Percentiles rank a stretch among this genome's conserved stretches.
Conservation (phyloP, 1,140 invertebrate species). For the Rhopalosiphum maidis region DNA sequence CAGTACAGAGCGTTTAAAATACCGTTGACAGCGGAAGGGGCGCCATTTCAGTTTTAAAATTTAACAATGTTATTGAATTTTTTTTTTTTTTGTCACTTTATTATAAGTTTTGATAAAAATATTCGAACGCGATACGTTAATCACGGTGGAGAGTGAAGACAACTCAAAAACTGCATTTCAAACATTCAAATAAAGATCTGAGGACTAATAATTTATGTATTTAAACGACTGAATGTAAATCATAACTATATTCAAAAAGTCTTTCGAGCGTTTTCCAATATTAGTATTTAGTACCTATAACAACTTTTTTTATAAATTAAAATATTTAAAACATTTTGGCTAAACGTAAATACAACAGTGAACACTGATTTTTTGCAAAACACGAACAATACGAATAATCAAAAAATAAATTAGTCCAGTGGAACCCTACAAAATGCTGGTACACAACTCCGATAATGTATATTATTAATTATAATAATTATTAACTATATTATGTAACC, state of each 20-base stretch:
- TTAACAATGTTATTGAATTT: background rate
- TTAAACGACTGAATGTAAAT: background rate
- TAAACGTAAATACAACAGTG: no score
- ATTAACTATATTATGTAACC: no score
- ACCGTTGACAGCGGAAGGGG: background rate
- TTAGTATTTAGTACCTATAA: no score
- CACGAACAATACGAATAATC: no score
- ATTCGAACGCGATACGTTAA: background rate
- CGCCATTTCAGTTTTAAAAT: background rate
- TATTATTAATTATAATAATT: no score
- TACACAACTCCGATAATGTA: no score
- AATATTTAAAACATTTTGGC: no score
- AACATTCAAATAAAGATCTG: background rate
- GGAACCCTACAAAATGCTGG: no score
- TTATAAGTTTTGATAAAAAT: background rate
- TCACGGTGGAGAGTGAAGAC: background rate
- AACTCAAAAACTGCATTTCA: background rate
- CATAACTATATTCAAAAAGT: background rate
- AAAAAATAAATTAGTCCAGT: no score
- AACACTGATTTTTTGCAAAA: no score
- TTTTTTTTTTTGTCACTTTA: background rate
- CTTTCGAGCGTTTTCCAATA: no score
- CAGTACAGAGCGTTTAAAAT: background rate
- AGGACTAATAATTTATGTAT: background rate
- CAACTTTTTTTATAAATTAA: no score